Conservation (phyloP, 1,140 invertebrate genomes). For the Zaprionus ornatus region DNA sequence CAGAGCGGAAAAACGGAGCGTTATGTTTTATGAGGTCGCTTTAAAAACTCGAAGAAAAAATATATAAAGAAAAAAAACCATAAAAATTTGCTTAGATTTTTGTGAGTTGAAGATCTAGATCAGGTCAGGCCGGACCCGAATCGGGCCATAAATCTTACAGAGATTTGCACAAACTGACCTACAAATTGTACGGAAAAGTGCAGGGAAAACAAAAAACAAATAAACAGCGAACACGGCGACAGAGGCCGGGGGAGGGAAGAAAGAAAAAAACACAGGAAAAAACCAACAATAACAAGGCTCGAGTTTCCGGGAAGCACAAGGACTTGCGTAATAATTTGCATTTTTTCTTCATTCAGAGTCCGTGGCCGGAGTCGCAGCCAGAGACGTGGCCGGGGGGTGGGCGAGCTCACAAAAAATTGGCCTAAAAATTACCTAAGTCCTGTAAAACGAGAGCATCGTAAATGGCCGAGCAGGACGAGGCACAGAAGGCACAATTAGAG, state of each 20-base stretch:
- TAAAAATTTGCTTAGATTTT: slow-evolving; percentile 56
- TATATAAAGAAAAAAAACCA: slow-evolving; percentile 78
- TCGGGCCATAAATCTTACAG: slow-evolving; percentile 51
- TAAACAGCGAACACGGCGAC: not conserved
- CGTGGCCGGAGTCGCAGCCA: not conserved
- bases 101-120: slow-evolving; percentile 60
- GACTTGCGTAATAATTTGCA: slow-evolving; percentile 80
- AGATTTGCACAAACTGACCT: slow-evolving; percentile 34
- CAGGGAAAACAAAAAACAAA: slow-evolving; percentile 12
- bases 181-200: slow-evolving; percentile 38
- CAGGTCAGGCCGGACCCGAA: slow-evolving; percentile 47
- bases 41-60: slow-evolving; percentile 58
- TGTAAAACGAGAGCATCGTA: slow-evolving; percentile 71
- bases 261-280: slow-evolving; percentile 19
- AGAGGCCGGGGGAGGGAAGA: not conserved
- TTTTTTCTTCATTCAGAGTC: slow-evolving; percentile 40
- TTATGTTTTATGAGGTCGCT: slow-evolving; percentile 67
- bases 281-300: slow-evolving; percentile 30
- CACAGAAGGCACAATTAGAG: slow-evolving; percentile 6
- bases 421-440: slow-evolving; percentile 76
- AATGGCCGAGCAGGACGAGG: slow-evolving; percentile 31
- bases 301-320: slow-evolving; percentile 50
- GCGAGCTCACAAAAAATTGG: slow-evolving; percentile 56
- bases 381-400: not conserved
- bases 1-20: slow-evolving; percentile 6